Evolutionary conservation across 2,797 vertebrate species (phyloP).

Genomic region (Enteromius viviparus): DNA sequence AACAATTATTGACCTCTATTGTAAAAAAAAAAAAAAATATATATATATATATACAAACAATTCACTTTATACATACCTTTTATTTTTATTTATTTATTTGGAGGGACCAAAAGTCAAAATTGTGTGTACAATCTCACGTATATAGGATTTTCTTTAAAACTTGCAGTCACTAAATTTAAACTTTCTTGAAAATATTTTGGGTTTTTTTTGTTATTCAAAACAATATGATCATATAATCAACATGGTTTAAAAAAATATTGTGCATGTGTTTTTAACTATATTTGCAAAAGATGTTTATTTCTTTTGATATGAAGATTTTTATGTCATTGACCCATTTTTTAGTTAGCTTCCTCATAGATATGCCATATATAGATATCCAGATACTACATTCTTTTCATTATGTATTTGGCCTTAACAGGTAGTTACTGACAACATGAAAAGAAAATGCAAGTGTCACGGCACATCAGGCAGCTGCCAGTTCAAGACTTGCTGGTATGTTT

Average conservation of each 20-base stretch:
- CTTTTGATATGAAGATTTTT: not conserved
- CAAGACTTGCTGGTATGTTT: slow-evolving; percentile 93
- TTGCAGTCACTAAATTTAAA: not conserved
- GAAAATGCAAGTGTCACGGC: slow-evolving; percentile 92
- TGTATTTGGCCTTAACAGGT: slow-evolving; percentile 73
- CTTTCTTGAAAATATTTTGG: not conserved
- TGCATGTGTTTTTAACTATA: not conserved
- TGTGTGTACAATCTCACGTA: not conserved
- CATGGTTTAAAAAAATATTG: not conserved
- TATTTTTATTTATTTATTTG: not conserved
- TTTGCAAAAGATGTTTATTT: not conserved
- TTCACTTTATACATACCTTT: not conserved
- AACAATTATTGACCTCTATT: no score
- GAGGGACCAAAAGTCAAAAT: not conserved
- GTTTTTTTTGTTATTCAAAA: not conserved
- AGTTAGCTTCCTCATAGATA: not conserved
- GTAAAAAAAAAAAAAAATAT: not conserved
- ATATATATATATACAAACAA: no score
- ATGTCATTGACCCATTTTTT: not conserved
- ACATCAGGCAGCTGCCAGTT: slow-evolving; percentile 94
- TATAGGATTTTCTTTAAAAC: not conserved
- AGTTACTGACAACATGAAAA: slow-evolving; percentile 90
- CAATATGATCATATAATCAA: not conserved
- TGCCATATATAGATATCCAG: not conserved
- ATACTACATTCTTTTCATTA: not conserved